Conservation (phyloP, 2,797 vertebrate species). For the Morelia viridis region DNA sequence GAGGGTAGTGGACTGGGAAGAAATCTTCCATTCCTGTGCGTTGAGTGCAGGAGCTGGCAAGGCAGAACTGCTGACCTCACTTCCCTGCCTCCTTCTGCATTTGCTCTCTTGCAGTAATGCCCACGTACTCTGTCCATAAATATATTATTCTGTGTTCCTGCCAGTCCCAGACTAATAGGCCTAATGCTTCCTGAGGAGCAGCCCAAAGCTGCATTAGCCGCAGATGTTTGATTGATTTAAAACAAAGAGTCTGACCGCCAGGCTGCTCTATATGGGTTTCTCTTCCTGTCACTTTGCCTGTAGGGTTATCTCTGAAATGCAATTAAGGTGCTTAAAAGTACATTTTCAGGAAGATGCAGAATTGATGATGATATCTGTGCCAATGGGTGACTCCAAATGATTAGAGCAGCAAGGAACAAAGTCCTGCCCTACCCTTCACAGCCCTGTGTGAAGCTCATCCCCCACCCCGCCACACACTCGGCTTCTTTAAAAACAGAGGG, state of each 20-base stretch:
- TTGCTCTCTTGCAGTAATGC: slow-evolving; percentile 68
- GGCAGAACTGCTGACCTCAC: slow-evolving; percentile 75
- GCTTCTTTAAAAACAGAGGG: slow-evolving; percentile 38
- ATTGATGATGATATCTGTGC: slow-evolving; percentile 86
- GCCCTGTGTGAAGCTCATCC: slow-evolving; percentile 35
- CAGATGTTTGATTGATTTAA: slow-evolving; percentile 97
- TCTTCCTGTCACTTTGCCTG: slow-evolving; percentile 94
- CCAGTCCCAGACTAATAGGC: slow-evolving; percentile 91
- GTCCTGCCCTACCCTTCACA: slow-evolving; percentile 58
- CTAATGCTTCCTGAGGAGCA: slow-evolving; percentile 99
- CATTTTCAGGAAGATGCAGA: slow-evolving; percentile 95
- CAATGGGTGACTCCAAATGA: slow-evolving; percentile 75
- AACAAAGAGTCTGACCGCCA: slow-evolving; percentile 86
- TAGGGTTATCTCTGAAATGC: slow-evolving; percentile 97
- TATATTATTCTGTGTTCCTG: slow-evolving; percentile 85
- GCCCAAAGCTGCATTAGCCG: slow-evolving; percentile 95
- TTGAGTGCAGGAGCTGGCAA: slow-evolving; percentile 16
- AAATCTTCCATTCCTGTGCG: neutral
- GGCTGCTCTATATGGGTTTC: slow-evolving; percentile 82
- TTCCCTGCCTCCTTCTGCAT: slow-evolving; percentile 60
- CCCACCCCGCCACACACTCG: slow-evolving; percentile 29
- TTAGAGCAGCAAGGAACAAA: slow-evolving; percentile 69
- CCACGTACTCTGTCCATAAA: slow-evolving; percentile 81
- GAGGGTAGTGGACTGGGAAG: neutral
- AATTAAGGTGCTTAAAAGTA: slow-evolving; percentile 97